These are phyloP conservation scores for Electrona antarctica DNA, from an alignment of 2,113 vertebrate genomes.

Conservation along the genomic window DNA sequence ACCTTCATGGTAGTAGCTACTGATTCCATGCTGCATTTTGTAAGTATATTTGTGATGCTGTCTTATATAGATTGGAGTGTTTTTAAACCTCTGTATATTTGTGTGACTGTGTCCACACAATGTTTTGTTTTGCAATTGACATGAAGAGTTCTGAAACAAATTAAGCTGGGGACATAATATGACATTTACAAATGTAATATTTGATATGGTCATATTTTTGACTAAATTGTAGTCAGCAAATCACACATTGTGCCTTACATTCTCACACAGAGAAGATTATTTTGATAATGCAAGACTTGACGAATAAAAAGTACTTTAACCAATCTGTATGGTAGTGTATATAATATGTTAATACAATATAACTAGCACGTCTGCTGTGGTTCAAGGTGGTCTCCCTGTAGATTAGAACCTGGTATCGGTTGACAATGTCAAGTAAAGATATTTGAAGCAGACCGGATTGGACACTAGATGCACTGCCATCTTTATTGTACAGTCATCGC, in stretches of 20 bases:
- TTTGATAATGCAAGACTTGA: too few species aligned
- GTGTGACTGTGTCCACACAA: slow-evolving; percentile 4
- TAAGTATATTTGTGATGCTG: slow-evolving; percentile 15
- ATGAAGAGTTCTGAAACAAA: not conserved
- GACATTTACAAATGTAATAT: slow-evolving; percentile 23
- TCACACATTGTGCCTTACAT: slow-evolving; percentile 63
- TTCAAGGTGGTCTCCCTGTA: too few species aligned
- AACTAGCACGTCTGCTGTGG: too few species aligned
- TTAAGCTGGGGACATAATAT: not conserved
- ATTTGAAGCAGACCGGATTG: too few species aligned
- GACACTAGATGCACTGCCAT: too few species aligned
- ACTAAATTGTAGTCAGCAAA: slow-evolving; percentile 19
- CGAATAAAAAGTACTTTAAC: too few species aligned
- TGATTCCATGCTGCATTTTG: not conserved
- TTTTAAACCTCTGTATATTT: slow-evolving; percentile 32
- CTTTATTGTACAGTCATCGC: too few species aligned
- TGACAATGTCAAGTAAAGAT: too few species aligned
- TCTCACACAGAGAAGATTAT: not conserved
- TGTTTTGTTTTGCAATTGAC: slow-evolving; percentile 20
- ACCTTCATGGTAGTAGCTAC: not conserved
- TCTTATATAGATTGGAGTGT: slow-evolving; percentile 22
- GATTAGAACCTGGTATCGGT: too few species aligned
- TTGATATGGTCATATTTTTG: slow-evolving; percentile 7
- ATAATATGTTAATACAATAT: too few species aligned
- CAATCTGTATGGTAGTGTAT: too few species aligned